Evolutionary conservation across 2,113 vertebrate species (phyloP), one percentile per base, ranked within the genome.

Genomic region (Amphiprion percula): DNA sequence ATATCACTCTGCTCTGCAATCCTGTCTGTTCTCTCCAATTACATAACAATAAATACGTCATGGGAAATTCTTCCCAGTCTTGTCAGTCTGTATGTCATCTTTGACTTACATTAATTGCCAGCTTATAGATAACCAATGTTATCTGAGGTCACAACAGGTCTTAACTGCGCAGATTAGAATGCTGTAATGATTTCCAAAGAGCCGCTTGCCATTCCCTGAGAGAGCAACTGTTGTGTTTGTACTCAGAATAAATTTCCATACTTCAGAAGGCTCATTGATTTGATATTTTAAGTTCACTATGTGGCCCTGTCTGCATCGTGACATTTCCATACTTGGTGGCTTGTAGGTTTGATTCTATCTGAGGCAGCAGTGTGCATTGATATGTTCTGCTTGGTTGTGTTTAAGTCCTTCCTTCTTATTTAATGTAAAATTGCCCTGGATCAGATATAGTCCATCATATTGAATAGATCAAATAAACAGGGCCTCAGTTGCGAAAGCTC

Each of bases 41-140:
- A 37, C 61, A 30, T 54, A 71, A 49, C 3, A 74, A 3, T 46
- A 19, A 10, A 26, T 10, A 79, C 26, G 12, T 68, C 55, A 76
- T 73, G 62, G 62, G 9, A 44, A 52, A 78, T 47, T 41, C 11
- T 68, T 23, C 39, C 39, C 50, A 67, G 2, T 53, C 26, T 85
- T 72, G 68, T 78, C 69, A 68, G 73, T 61, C 10, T 55, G 3
- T 11, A 53, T 19, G 28, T 47, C 16, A 10, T 61, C 49, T 85
- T 10, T 33, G 16, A 54, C 73, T 23, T 1, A 1, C 0, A 62
- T 47, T 58, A 41, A 41, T 19, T 50, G 19, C 14, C 28, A 1
- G 10, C 23, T 2, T 56, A 24, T 10, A 70, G 77, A 74, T 77
- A 79, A 71, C 30, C 26, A 24, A 1, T 21, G 64, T 61, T 74